Percentiles rank a stretch among this genome's conserved stretches.
These are phyloP conservation scores for Porites rus DNA, from an alignment of 92 coral and sea anemone genomes.

Conservation along the genomic window DNA sequence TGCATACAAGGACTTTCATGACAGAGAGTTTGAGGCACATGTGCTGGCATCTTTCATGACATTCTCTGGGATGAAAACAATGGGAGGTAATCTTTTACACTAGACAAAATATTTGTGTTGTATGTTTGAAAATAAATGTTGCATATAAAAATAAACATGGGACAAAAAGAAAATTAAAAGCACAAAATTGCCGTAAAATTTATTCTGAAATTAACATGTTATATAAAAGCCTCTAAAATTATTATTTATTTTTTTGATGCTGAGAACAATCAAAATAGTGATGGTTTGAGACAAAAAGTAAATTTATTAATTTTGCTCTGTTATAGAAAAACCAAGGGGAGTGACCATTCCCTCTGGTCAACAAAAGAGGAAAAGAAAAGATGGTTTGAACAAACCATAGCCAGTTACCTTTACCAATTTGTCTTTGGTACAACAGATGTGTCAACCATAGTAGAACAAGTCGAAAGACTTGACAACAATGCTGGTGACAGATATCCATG, in stretches of 20 bases:
- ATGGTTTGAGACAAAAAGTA: too few species aligned
- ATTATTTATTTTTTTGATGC: too few species aligned
- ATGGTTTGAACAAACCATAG: slow-evolving; percentile 20
- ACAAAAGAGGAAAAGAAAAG: slow-evolving; percentile 13
- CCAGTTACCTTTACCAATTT: slow-evolving; percentile 9
- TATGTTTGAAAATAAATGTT: not conserved
- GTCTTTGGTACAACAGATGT: slow-evolving; percentile 12
- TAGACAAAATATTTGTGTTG: slow-evolving; percentile 3
- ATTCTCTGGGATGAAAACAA: slow-evolving; percentile 21
- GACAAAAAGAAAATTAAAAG: too few species aligned
- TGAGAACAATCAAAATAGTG: too few species aligned
- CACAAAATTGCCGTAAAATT: too few species aligned
- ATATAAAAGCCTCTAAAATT: too few species aligned
- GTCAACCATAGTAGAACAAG: slow-evolving; percentile 8
- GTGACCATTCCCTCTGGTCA: slow-evolving; percentile 12
- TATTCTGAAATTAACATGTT: too few species aligned
- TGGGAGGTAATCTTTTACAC: slow-evolving; percentile 12
- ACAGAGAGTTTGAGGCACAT: slow-evolving; percentile 21
- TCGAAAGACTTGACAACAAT: slow-evolving; percentile 1
- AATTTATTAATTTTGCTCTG: too few species aligned
- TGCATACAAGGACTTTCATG: slow-evolving; percentile 57
- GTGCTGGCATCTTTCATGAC: slow-evolving; percentile 45
- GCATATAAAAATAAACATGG: too few species aligned
- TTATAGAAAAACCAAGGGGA: slow-evolving; percentile 9
- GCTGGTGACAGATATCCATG: slow-evolving; percentile 22